Evolutionary conservation across 2,888 invertebrate species (phyloP), one percentile per base, ranked within the genome.

Genomic region (Criorhina ranunculi): DNA sequence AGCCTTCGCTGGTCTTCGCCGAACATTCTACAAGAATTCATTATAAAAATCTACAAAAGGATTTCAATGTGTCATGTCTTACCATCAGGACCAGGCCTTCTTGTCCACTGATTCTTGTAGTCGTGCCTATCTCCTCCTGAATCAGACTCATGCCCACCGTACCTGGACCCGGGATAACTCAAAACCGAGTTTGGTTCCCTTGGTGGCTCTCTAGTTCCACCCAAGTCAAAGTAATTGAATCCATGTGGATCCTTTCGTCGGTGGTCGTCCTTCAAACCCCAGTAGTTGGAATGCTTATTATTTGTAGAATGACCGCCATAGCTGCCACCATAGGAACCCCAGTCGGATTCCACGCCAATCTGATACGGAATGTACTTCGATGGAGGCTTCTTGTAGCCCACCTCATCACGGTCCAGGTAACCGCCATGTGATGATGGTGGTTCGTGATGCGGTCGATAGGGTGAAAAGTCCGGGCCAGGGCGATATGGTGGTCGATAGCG

Each of bases 1-100:
- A 96, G 0, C 97, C 96, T 5, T 95, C 94, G 1, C 95, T 94
- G 0, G 95, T 94, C 87, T 95, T 94, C 0, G 96, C 93, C 0
- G 96, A 96, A 88, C 97, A 97, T 88, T 96, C 96, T 95, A 89
- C 6, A 33, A 12, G 15, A 33, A 37, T 6, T 17, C 5, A 15
- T 44, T 9, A 51, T 46, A 15, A 29, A n/a, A 7, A 11, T 19
- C 9, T 8, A 8, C 0, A 24, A 53, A n/a, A 3, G 6, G 5
- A 2, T 0, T 2, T 11, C 15, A 19, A 24, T 11, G 4, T 31
- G 44, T 1, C 8, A 44, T 40, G 15, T 44, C 87, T 86, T 87
- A 92, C 92, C 92, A 89, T 92, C 92, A 57, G 90, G 89, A 59
- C 91, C 92, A 0, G 92, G 92, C n/a, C 92, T 87, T 29, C 92